Evolutionary conservation across 23 tunicate genomes (phyloP), one percentile per base, ranked within the genome.

Genomic region (Corella eumyota): DNA sequence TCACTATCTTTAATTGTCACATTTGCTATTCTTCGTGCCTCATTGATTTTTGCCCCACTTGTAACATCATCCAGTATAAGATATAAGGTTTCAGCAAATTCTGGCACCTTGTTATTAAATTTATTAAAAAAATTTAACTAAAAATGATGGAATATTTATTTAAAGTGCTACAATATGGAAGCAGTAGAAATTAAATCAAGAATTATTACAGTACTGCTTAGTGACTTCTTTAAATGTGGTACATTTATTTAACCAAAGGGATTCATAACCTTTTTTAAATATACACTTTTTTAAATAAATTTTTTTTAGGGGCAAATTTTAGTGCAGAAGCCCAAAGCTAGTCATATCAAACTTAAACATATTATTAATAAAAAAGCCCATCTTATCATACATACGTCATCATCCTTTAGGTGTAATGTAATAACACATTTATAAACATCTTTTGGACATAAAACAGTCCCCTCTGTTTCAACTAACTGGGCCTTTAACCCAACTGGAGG

Each of bases 1-100:
- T 85, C 94, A 44, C 94, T 85, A 34, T 75, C 94, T 1, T 51
- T 38, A 4, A 85, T 64, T 15, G 83, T 76, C 20, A 85, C 63
- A 31, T 75, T 85, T 55, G 72, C 69, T 35, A 45, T 45, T 57
- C 48, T 45, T 5, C 71, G 67, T 45, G 9, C 34, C 25, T 44
- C 31, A 40, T 85, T 73, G 1, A 85, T 64, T 47, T 35, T 57
- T 0, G 94, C 94, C 21, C 77, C 94, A 6, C 34, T 62, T 64
- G 66, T 70, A 7, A 85, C 94, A 11, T 76, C 62, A 69, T 69
- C 61, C 0, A 85, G 34, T 29, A 66, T 78, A 15, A 85, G 46
- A 23, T 49, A 64, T 64, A 76, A 72, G 34, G 34, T 56, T 13
- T 38, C 37, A 15, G 72, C 65, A 76, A 85, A 85, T 64, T 85